Evolutionary conservation across 2,888 invertebrate genomes (phyloP).

Genomic region (Pseudeuparius sepicola): DNA sequence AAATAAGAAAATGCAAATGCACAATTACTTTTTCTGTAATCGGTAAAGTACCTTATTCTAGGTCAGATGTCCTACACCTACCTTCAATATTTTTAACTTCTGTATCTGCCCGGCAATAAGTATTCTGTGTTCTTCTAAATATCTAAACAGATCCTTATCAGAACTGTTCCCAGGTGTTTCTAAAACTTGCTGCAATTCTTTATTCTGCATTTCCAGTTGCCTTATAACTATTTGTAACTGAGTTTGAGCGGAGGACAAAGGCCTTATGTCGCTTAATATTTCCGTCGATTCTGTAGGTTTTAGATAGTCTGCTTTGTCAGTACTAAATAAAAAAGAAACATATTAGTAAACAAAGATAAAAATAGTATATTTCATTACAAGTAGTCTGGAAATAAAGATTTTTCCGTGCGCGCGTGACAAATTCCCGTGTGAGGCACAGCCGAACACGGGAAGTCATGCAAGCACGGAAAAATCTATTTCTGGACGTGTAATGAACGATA

Average conservation of each 20-base stretch:
- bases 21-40: too few relatives aligned
- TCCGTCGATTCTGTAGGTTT: slow-evolving; percentile 22
- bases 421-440: too few relatives aligned
- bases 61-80: slow-evolving; percentile 29
- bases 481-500: too few relatives aligned
- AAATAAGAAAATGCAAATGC: too few relatives aligned
- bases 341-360: too few relatives aligned
- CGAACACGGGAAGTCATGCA: too few relatives aligned
- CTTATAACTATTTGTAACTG: slow-evolving; percentile 61
- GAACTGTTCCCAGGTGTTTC: slow-evolving; percentile 27
- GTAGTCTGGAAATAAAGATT: too few relatives aligned
- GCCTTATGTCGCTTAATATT: slow-evolving; percentile 27
- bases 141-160: slow-evolving; percentile 42
- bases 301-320: slow-evolving; percentile 16
- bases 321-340: slow-evolving; percentile 8
- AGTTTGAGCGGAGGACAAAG: slow-evolving; percentile 44
- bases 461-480: too few relatives aligned
- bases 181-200: slow-evolving; percentile 44
- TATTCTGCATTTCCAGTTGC: slow-evolving; percentile 59
- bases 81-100: slow-evolving; percentile 56
- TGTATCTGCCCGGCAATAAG: slow-evolving; percentile 56
- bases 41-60: neutral
- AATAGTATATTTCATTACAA: too few relatives aligned
- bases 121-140: slow-evolving; percentile 51
- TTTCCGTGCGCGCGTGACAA: too few relatives aligned